A percentile compares a stretch with the other conserved stretches of the same genome.
Conservation (phyloP, 2,888 invertebrate species). For the Lasioglossum calceatum region DNA sequence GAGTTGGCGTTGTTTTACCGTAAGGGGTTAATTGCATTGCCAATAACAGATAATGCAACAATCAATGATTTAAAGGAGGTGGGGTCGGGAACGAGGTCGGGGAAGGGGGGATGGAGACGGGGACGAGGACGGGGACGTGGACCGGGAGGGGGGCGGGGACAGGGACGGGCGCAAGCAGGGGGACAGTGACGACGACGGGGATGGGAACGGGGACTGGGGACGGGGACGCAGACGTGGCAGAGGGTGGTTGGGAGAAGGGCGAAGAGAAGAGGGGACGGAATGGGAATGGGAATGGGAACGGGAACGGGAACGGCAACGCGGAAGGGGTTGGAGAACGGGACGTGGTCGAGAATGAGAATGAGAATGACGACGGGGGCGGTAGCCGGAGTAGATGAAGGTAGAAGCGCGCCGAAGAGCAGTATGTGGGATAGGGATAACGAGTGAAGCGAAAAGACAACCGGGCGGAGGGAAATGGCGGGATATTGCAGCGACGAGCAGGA, state of each 20-base stretch:
- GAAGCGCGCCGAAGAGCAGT: constrained; percentile 27
- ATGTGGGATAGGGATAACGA: constrained; percentile 27
- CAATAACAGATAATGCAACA: constrained; percentile 84
- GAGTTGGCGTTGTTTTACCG: constrained; percentile 78
- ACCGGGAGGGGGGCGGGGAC: constrained; percentile 3
- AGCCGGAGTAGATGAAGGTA: constrained; percentile 43
- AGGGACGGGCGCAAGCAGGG: constrained; percentile 16
- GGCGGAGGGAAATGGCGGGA: not conserved
- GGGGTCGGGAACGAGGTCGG: constrained; percentile 50
- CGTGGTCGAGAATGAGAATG: constrained; percentile 61
- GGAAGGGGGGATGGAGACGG: constrained; percentile 24
- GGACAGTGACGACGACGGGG: constrained; percentile 22
- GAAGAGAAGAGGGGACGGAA: not conserved
- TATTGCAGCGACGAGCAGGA: constrained; percentile 4
- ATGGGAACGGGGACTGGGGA: constrained; percentile 33
- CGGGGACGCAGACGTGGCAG: constrained; percentile 38
- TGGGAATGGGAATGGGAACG: constrained; percentile 2
- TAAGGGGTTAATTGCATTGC: constrained; percentile 84
- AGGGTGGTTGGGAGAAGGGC: constrained; percentile 8
- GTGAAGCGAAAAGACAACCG: constrained; percentile 3
- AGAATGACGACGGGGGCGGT: constrained; percentile 52
- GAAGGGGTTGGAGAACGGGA: constrained; percentile 52
- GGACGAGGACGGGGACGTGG: constrained; percentile 1
- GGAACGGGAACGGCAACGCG: constrained; percentile 8
- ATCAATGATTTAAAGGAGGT: constrained; percentile 83